Evolutionary conservation across 1,140 invertebrate genomes (phyloP), one percentile per base, ranked within the genome.

Genomic region (Brachionus rubens): DNA sequence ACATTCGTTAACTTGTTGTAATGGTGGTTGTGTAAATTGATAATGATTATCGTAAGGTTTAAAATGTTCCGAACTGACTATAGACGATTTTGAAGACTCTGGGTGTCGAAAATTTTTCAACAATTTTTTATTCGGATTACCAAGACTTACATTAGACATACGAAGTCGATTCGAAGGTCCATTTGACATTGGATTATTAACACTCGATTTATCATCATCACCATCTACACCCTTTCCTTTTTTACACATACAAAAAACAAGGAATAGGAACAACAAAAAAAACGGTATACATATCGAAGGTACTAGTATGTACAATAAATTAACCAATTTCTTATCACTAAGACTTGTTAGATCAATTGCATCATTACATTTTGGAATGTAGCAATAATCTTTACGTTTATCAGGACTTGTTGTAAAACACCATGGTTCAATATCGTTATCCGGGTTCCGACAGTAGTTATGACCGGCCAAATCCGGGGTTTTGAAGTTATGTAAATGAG

Each of bases 371-470:
- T 91, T 90, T 14, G 90, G 89, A 79, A 96, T 89, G 80, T 91
- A 88, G 85, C 93, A 96, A 54, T 89, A 80, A 82, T 94, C 91
- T 80, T 88, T 88, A 76, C 81, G 79, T 24, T 82, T 82, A 46
- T 83, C 77, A 19, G 46, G 80, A 77, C 83, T 79, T n/a, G 82
- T 82, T 7, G 86, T 86, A 79, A 91, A 93, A 85, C 95, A 98
- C 92, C 94, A 98, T 0, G 96, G 96, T 0, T 83, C 81, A 81
- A 92, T 90, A 0, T 87, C 84, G 33, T 89, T 88, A 43, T 90
- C 91, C 14, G 94, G 94, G 86, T 98, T 98, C 76, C 93, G 88
- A 83, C 95, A 98, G 82, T 91, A 94, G 80, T 91, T 93, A 81
- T 96, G 93, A 24, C 90, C 89, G 16, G 91, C 89, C 24, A 97